Evolutionary conservation across 2,113 vertebrate species (phyloP), one percentile per base, ranked within the genome.

Genomic region (Herpetotheres cachinnans): DNA sequence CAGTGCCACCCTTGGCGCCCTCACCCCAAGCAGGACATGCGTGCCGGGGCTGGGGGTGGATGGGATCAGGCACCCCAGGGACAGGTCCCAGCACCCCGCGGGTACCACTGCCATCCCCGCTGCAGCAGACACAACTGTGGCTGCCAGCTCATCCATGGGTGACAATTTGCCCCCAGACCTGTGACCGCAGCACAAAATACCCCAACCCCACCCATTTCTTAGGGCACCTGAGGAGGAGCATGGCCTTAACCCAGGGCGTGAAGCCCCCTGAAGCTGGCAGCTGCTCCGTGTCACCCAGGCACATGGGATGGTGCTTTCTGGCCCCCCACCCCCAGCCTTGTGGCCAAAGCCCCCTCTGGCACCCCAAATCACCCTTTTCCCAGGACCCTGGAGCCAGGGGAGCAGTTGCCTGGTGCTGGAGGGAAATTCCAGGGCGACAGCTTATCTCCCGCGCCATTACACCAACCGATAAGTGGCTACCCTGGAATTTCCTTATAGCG

Each of bases 401-500:
- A 83, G 46, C 72, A n/a, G 72, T 62, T 5, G 3, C 7, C 26
- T 63, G 0, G 0, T 7, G 25, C 70, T 44, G 32, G 32, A 91
- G 92, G 89, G 94, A 91, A 96, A 96, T 95, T 96, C 93, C 81
- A 71, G 47, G 50, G 38, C 3, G 5, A 25, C 2, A 1, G 38
- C 81, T 93, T 94, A 89, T 96, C 96, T 96, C 20, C 67, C 0
- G 0, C 61, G 34, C 86, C 1, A 1, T 62, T 81, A 50, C 10
- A 29, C 4, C 0, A 15, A 24, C 52, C 0, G 93, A 96, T 94
- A 96, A 95, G 94, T 8, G 6, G 65, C 73, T 94, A 65, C 77
- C 77, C 20, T 26, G 95, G 95, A 92, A 94, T 97, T 96, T 91
- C 89, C 91, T 89, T 62, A 11, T n/a, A 58, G 77, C 4, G 5